Base-by-base conservation (phyloP, 23 tunicate genomes). In the Ascidia mentula region DNA sequence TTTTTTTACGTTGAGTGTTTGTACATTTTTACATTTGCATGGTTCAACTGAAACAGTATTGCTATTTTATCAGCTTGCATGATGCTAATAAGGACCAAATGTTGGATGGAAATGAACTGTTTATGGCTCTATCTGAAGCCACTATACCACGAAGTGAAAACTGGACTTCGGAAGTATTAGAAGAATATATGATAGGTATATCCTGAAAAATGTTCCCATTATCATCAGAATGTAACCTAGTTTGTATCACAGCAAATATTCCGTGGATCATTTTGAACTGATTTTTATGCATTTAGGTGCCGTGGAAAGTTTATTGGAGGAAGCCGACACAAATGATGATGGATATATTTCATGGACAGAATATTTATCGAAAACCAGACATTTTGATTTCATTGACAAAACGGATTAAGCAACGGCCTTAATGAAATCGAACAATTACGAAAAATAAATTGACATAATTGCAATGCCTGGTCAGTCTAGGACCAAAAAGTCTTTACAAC, bases 91-190 rank as follows among this genome's bases (percentile, higher is more conserved):
- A 74, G 28, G 79, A 82, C 46, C 73, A 53, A 73, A 74, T 28
- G 22, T 73, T 82, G 33, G 86, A 82, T 59, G 86, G 86, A 32
- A 82, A 82, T 59, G 86, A 82, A 45, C 79, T 82, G 20, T 82
- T 26, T 73, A 35, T 39, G 33, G 86, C 86, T 26, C 36, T 82
- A 36, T 31, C 69, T 0, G 86, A 82, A 82, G 35, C 72, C 3
- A 28, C 79, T 18, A 17, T 71, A 3, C 6, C n/a, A 18, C 17
- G 74, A 34, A 34, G 38, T 6, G 13, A 36, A 5, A 36, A 71
- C 6, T 34, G 32, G 5, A 20, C 38, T 7, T 7, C 74, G 2
- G 24, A 34, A 18, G 30, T 28, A 7, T 3, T 22, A 4, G 74
- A 71, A 71, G 39, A 71, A 18, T 71, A 71, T 71, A 18, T 71